These are phyloP conservation scores for Tiliqua scincoides DNA, from an alignment of 2,113 vertebrate genomes.

Conservation along the genomic window DNA sequence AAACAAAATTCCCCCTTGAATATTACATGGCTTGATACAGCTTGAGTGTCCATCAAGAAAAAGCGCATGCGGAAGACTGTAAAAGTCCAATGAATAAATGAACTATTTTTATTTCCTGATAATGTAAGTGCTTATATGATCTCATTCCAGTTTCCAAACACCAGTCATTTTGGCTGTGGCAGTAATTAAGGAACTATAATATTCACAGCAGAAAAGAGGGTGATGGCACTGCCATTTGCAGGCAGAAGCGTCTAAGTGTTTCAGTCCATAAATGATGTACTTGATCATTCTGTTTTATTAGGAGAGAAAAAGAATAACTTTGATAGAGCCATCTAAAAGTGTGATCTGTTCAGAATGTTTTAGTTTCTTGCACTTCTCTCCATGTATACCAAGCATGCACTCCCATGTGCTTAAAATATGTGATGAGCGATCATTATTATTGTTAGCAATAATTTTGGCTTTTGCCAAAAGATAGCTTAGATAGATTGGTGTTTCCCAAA, in stretches of 20 bases:
- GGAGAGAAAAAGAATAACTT: slow-evolving; percentile 23
- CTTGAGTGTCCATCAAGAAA: slow-evolving; percentile 76
- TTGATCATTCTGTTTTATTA: slow-evolving; percentile 68
- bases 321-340: slow-evolving; percentile 28
- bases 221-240: slow-evolving; percentile 61
- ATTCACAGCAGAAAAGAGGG: slow-evolving; percentile 61
- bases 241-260: slow-evolving; percentile 58
- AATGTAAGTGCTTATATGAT: slow-evolving; percentile 77
- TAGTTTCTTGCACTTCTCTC: neutral
- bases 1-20: slow-evolving; percentile 56
- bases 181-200: slow-evolving; percentile 75
- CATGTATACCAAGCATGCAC: neutral
- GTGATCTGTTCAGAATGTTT: neutral
- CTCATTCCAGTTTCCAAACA: slow-evolving; percentile 75
- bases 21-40: slow-evolving; percentile 70
- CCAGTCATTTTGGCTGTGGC: slow-evolving; percentile 57
- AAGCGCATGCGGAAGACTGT: slow-evolving; percentile 61
- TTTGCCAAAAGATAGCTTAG: neutral
- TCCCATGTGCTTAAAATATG: accelerated
- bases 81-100: slow-evolving; percentile 73
- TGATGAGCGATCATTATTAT: too few species aligned
- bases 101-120: slow-evolving; percentile 77
- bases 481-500: too few species aligned
- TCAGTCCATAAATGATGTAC: slow-evolving; percentile 59
- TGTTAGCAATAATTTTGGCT: neutral